Conservation (phyloP, 1,140 invertebrate species). For the Calephelis nemesis region DNA sequence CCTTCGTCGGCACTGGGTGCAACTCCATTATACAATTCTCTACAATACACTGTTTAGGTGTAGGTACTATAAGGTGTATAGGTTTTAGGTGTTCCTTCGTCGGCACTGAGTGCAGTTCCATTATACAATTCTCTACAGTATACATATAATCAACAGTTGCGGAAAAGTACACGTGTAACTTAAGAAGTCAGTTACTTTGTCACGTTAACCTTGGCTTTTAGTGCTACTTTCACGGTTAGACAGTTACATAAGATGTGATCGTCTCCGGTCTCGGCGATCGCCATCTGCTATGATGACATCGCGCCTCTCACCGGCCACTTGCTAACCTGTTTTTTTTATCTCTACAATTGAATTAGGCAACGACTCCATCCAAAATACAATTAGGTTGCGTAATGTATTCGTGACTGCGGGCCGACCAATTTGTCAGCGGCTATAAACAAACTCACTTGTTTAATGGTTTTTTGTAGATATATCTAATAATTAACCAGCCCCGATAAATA, state of each 20-base stretch:
- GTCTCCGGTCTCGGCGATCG: constrained; percentile 32
- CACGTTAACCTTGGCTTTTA: constrained; percentile 76
- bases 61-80: no score
- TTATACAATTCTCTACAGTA: no score
- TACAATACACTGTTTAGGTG: no score
- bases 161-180: no score
- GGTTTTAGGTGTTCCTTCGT: no score
- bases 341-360: constrained; percentile 13
- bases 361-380: constrained; percentile 11
- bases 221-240: constrained; percentile 78
- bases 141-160: no score
- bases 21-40: no score
- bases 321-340: constrained; percentile 42
- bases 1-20: no score
- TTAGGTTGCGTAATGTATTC: background rate
- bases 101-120: no score
- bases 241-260: constrained; percentile 70
- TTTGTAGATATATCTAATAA: background rate
- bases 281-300: constrained; percentile 65
- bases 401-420: constrained; percentile 6
- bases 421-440: constrained; percentile 7
- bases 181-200: constrained; percentile 47
- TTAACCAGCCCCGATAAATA: no score
- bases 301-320: constrained; percentile 49
- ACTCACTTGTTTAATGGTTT: background rate